Percentiles rank a stretch among this genome's conserved stretches.
Conservation (phyloP, 2,113 vertebrate species). For the Ceratotherium simum region DNA sequence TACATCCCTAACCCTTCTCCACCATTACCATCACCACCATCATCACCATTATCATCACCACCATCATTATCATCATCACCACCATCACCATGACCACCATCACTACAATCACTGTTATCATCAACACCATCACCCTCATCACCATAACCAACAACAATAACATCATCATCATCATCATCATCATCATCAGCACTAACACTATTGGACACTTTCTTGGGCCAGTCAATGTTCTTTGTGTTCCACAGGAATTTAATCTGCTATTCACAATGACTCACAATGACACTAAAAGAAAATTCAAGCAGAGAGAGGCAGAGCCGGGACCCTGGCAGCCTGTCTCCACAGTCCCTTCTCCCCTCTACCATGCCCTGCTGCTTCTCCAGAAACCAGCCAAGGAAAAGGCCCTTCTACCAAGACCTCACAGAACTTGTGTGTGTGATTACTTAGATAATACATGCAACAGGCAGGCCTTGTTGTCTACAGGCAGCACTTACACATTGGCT, state of each 20-base stretch:
- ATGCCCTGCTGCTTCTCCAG: not conserved
- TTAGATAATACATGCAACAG: accelerated
- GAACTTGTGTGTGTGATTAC: accelerated
- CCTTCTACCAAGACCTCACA: not conserved
- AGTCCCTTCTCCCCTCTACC: not conserved
- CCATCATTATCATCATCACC: no score
- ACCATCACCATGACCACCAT: not conserved
- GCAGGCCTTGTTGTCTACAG: not conserved
- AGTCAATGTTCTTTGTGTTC: not conserved
- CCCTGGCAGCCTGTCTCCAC: not conserved
- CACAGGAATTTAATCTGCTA: not conserved
- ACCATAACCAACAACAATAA: not conserved
- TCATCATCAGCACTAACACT: not conserved
- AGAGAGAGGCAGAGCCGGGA: not conserved
- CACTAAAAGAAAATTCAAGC: not conserved
- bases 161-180: no score
- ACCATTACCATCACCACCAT: not conserved
- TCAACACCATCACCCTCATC: no score
- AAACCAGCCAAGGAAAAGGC: not conserved
- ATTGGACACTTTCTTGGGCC: not conserved
- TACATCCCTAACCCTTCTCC: not conserved
- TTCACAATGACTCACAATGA: not conserved
- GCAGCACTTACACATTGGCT: no score
- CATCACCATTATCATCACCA: no score
- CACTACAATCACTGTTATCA: not conserved